phyloP scores from a whole-genome alignment of 2,797 vertebrate genomes.

The Xiphorhynchus erythropygius region DNA sequence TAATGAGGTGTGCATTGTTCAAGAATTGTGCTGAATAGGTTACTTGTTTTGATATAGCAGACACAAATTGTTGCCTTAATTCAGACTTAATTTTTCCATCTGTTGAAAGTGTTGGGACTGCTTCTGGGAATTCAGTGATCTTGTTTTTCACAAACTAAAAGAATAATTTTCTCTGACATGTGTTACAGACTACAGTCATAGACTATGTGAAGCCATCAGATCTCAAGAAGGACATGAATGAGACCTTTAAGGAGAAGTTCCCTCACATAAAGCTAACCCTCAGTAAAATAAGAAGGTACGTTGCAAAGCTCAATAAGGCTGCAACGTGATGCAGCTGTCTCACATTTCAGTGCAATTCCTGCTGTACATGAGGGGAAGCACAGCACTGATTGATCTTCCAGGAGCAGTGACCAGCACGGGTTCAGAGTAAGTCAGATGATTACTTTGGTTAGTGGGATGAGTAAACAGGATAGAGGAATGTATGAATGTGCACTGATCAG shows the following conservation, averaged over 20 bases:
- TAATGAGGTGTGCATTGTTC: not conserved
- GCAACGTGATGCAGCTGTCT: not conserved
- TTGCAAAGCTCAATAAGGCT: not conserved
- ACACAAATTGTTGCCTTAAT: not conserved
- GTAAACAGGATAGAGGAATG: not conserved
- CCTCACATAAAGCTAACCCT: conserved; percentile 95
- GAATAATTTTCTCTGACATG: not conserved
- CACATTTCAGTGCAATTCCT: not conserved
- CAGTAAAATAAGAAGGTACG: conserved; percentile 96
- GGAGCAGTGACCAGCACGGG: not conserved
- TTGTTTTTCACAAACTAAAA: not conserved
- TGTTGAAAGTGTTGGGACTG: not conserved
- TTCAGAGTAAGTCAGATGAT: not conserved
- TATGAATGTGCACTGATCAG: not conserved
- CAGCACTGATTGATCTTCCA: not conserved
- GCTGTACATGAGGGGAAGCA: not conserved
- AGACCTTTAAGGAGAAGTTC: conserved; percentile 98
- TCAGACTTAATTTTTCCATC: not conserved
- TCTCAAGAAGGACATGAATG: conserved; percentile 99
- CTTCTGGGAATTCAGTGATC: not conserved
- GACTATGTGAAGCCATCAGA: conserved; percentile 99
- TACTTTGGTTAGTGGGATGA: not conserved
- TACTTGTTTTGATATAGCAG: not conserved
- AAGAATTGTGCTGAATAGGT: not conserved
- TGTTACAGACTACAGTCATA: conserved; percentile 93